A percentile compares a stretch with the other conserved stretches of the same genome.
Evolutionary conservation across 2,113 vertebrate species (phyloP).

Genomic region (Anoura caudifer): DNA sequence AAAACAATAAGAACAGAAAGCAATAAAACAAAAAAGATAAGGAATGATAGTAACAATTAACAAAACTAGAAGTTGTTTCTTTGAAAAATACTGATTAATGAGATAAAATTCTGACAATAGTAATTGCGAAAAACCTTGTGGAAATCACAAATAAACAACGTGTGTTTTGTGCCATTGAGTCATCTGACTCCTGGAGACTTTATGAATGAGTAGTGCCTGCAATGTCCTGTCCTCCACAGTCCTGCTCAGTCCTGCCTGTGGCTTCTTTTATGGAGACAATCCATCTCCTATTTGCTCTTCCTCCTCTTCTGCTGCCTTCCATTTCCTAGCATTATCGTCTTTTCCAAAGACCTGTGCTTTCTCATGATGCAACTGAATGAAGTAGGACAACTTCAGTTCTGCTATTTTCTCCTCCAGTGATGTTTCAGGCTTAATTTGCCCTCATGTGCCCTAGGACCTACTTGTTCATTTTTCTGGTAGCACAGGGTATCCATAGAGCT

Average conservation of each 20-base stretch:
- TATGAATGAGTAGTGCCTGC: not conserved
- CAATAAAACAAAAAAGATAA: not conserved
- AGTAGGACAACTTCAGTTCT: not conserved
- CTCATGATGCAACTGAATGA: not conserved
- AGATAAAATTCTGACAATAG: not conserved
- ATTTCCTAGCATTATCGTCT: not conserved
- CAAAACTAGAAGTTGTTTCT: not conserved
- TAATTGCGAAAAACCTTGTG: not conserved
- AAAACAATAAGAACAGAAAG: not conserved
- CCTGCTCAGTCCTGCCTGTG: not conserved
- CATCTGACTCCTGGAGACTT: too few species aligned
- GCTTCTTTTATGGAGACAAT: too few species aligned
- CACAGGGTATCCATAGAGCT: not conserved
- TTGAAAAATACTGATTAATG: constrained; percentile 28
- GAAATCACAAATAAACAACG: constrained; percentile 6
- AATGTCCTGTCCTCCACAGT: not conserved
- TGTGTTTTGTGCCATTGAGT: not conserved
- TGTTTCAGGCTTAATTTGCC: not conserved
- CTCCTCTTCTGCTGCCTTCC: not conserved
- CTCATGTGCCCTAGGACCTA: not conserved
- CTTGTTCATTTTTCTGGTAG: not conserved
- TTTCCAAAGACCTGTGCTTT: not conserved
- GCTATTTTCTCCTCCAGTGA: not conserved
- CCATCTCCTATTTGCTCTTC: too few species aligned
- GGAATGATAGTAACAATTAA: not conserved